Evolutionary conservation across 2,113 vertebrate genomes (phyloP), one percentile per base, ranked within the genome.

Genomic region (Tenebrosternarchus preto): DNA sequence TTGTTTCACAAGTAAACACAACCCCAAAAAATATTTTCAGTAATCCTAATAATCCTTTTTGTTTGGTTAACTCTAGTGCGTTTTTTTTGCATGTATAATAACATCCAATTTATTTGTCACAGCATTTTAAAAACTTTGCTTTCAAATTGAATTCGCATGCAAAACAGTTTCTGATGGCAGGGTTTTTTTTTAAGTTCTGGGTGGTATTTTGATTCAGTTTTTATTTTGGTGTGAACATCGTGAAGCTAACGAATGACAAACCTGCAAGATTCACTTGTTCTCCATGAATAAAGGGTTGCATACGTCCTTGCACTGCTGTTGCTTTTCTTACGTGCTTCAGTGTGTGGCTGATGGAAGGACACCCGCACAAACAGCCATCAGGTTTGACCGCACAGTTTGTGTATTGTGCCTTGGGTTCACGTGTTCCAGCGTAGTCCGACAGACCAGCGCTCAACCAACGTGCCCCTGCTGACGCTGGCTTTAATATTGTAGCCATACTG

Each of bases 211-310:
- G 27, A 19, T 66, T 31, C 29, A 33, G n/a, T 20, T n/a, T n/a
- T n/a, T 66, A 50, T 66, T n/a, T 15, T 33, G 63, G 5, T 63
- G 3, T 31, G 60, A 5, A 29, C 16, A 63, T 63, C n/a, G n/a
- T 63, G 11, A 63, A 63, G 15, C n/a, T 29, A 25, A 31, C 25
- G 29, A 24, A 15, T 50, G 43, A 9, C 43, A 50, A 50, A 31
- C 29, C 61, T 31, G 16, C 24, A 8, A 69, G 33, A 70, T 80
- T 64, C 16, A 16, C 2, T 33, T 33, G 20, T 68, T 59, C 78
- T 85, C 69, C 50, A 78, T 86, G 78, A 90, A 89, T 87, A 83
- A 85, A n/a, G 80, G 60, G 67, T 2, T 70, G 29, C 81, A 63
- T 83, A 77, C 82, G 83, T 73, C 66, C 76, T 78, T 50, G 71